These are phyloP conservation scores for Dolichomitus sp. DNA, from an alignment of 2,888 invertebrate species.

Conservation along the genomic window DNA sequence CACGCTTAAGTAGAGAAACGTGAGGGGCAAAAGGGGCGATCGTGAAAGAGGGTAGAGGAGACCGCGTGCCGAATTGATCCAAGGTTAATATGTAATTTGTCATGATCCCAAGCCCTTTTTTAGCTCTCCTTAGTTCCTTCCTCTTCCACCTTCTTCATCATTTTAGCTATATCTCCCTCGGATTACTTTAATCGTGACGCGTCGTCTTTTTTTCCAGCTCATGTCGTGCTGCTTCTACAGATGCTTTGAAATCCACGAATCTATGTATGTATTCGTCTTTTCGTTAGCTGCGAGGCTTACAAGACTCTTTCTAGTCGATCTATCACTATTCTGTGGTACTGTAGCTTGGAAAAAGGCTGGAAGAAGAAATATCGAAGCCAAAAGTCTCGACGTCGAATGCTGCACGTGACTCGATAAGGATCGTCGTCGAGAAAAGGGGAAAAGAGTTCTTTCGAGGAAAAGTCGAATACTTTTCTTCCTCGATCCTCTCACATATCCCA, in stretches of 20 bases:
- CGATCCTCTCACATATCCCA: slow-evolving; percentile 6
- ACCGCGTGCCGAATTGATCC: slow-evolving; percentile 48
- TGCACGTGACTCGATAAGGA: slow-evolving; percentile 54
- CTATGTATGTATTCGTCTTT: background rate
- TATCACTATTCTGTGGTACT: background rate
- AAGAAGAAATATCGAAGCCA: slow-evolving; percentile 35
- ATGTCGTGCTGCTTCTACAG: background rate
- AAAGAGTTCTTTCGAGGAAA: background rate
- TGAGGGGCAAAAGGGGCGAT: background rate
- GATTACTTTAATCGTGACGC: slow-evolving; percentile 23
- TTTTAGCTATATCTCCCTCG: background rate
- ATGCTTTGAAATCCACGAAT: background rate
- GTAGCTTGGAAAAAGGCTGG: background rate
- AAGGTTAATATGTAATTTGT: slow-evolving; percentile 62
- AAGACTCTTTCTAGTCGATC: background rate
- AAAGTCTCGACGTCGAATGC: slow-evolving; percentile 45
- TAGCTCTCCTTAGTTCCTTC: slow-evolving; percentile 2
- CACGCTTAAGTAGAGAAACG: slow-evolving; percentile 27
- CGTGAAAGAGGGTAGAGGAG: slow-evolving; percentile 4
- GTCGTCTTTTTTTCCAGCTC: slow-evolving; percentile 13
- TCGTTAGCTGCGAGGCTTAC: background rate
- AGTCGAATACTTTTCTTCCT: slow-evolving; percentile 12
- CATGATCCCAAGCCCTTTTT: slow-evolving; percentile 34
- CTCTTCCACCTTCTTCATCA: background rate
- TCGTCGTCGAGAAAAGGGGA: slow-evolving; percentile 16